A percentile compares a stretch with the other conserved stretches of the same genome.
Conservation (phyloP, 1,140 invertebrate genomes). For the Pseudomyrmex flavicornis region DNA sequence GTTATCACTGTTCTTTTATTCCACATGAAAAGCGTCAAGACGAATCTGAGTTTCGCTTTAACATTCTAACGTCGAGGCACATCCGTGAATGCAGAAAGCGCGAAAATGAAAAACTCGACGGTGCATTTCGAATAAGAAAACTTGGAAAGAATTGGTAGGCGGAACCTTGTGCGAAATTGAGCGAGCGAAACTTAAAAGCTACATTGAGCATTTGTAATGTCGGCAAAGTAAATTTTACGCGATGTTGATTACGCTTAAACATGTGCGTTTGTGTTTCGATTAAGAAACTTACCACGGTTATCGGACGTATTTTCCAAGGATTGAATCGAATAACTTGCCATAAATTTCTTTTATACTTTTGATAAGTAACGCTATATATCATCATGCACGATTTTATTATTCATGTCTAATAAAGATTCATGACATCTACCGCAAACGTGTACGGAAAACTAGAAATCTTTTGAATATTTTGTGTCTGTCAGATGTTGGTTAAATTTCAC, state of each 20-base stretch:
- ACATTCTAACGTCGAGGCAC: slow-evolving; percentile 1
- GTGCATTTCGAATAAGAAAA: slow-evolving; percentile 3
- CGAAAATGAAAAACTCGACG: slow-evolving; percentile 15
- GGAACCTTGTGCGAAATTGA: slow-evolving; percentile 27
- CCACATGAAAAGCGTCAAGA: neutral
- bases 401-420: slow-evolving; percentile 20
- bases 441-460: neutral
- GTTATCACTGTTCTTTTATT: neutral
- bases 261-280: slow-evolving; percentile 9
- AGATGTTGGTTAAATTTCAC: neutral
- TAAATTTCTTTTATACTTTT: slow-evolving; percentile 43
- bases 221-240: slow-evolving; percentile 26
- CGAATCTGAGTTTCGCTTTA: slow-evolving; percentile 13
- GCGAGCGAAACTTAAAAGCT: neutral
- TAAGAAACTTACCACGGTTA: slow-evolving; percentile 17
- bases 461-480: neutral
- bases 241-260: slow-evolving; percentile 41
- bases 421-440: neutral
- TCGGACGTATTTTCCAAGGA: slow-evolving; percentile 20
- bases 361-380: slow-evolving; percentile 17
- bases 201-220: slow-evolving; percentile 14
- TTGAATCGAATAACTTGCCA: neutral
- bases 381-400: slow-evolving; percentile 26
- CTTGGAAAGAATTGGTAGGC: neutral
- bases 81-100: neutral